A percentile compares a stretch with the other conserved stretches of the same genome.
Conservation (phyloP, 2,113 vertebrate genomes). For the Urocitellus parryii region DNA sequence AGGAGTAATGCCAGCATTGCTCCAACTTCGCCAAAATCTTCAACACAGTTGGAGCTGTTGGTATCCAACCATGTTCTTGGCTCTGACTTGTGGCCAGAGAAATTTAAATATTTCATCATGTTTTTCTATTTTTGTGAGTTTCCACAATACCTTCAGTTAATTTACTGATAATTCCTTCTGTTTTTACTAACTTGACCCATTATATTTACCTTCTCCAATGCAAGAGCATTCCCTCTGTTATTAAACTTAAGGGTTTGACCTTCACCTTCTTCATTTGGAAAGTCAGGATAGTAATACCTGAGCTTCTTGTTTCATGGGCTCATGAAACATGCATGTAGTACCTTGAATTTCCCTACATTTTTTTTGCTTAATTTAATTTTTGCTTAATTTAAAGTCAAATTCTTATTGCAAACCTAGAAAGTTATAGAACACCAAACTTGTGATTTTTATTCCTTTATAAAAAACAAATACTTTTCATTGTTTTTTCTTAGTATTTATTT, state of each 20-base stretch:
- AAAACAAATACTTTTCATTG: background rate
- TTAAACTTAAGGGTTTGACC: background rate
- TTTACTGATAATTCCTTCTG: background rate
- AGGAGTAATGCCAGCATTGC: background rate
- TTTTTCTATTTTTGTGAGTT: background rate
- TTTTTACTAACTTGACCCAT: background rate
- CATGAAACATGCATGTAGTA: background rate
- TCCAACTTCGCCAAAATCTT: constrained; percentile 8
- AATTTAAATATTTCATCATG: background rate
- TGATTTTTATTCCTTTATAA: background rate
- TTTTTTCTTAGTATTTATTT: background rate
- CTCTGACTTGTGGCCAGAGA: background rate
- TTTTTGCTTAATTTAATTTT: constrained; percentile 38
- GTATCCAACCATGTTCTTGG: constrained; percentile 32
- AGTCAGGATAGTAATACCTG: background rate
- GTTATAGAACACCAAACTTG: background rate
- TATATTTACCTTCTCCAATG: background rate
- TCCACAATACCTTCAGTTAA: background rate
- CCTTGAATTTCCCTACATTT: background rate
- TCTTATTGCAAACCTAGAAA: background rate
- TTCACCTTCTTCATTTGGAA: constrained; percentile 19
- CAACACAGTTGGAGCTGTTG: background rate
- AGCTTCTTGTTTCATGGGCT: background rate
- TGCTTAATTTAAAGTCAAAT: background rate
- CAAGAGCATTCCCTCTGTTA: background rate